Evolutionary conservation across 1,140 invertebrate genomes (phyloP), one percentile per base, ranked within the genome.

Genomic region (Monomorium pharaonis): DNA sequence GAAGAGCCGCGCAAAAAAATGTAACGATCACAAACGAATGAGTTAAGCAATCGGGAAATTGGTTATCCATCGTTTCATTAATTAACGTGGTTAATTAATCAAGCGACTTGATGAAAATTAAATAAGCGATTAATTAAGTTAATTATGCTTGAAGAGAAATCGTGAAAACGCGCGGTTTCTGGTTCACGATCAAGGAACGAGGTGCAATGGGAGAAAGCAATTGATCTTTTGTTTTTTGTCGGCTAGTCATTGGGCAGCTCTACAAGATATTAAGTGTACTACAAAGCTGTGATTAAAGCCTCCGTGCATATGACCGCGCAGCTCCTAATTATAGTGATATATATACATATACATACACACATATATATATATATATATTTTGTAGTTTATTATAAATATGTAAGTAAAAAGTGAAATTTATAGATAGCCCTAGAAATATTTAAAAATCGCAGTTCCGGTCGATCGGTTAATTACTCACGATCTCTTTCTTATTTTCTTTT

Each of bases 211-310:
- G 76, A 86, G 80, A 93, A 92, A 92, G 92, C 90, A 92, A 93
- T 83, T 93, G 92, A 93, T 94, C 92, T 94, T 67, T 67, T 94
- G n/a, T 91, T 92, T 94, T 91, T 92, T 92, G 93, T 93, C 91
- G 92, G 94, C 94, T 95, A 94, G 94, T 94, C 94, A 95, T 92
- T 94, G 92, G 90, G 92, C 93, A 93, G 94, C 93, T 94, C 91
- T 92, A 92, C 86, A 91, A 92, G 90, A 94, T 92, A 93, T 72
- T 88, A 85, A 89, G 91, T 92, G 91, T 93, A 94, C 92, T 92
- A 94, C 92, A 90, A 93, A 92, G 92, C 94, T 94, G 94, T 94
- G 94, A 94, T 94, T 93, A 94, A 94, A 94, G 93, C 93, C 94
- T 94, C 93, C 89, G 89, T 92, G 93, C 92, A 94, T 94, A 94